Conservation (phyloP, 2,113 vertebrate genomes). For the Notiomystis cincta region DNA sequence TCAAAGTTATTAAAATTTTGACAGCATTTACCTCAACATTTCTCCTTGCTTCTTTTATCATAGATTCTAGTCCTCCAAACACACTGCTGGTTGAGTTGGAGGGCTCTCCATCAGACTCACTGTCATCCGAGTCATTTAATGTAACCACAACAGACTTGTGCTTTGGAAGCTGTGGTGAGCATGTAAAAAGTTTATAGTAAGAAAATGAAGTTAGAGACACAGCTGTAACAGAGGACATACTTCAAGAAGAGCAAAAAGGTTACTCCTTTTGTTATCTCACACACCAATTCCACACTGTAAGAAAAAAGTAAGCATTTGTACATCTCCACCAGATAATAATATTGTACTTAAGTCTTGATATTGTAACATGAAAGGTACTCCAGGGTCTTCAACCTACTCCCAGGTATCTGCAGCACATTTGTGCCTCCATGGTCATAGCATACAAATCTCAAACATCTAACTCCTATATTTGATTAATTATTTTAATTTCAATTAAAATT, state of each 20-base stretch:
- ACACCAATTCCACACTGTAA: not conserved
- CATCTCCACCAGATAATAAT: not conserved
- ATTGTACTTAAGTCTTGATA: not conserved
- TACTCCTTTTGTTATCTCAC: not conserved
- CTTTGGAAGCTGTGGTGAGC: slow-evolving; percentile 80
- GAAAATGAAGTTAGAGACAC: not conserved
- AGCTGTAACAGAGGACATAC: not conserved
- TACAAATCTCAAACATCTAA: not conserved
- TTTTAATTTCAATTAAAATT: not conserved
- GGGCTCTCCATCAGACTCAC: slow-evolving; percentile 88
- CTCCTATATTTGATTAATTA: not conserved
- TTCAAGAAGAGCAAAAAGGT: not conserved
- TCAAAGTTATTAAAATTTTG: not conserved
- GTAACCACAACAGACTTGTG: slow-evolving; percentile 95
- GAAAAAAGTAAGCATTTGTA: not conserved
- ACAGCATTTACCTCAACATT: slow-evolving; percentile 85
- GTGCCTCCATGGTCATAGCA: fast-evolving
- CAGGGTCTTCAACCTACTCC: not conserved
- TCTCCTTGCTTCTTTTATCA: slow-evolving; percentile 97
- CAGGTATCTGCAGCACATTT: not conserved
- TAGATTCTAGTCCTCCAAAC: slow-evolving; percentile 93
- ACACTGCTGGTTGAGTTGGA: slow-evolving; percentile 75
- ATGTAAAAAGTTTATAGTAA: not conserved
- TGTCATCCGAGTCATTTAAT: slow-evolving; percentile 91
- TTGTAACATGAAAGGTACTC: not conserved